A percentile compares a stretch with the other conserved stretches of the same genome.
phyloP scores from a whole-genome alignment of 2,888 invertebrate genomes.

The Caenorhabditis sp. region DNA sequence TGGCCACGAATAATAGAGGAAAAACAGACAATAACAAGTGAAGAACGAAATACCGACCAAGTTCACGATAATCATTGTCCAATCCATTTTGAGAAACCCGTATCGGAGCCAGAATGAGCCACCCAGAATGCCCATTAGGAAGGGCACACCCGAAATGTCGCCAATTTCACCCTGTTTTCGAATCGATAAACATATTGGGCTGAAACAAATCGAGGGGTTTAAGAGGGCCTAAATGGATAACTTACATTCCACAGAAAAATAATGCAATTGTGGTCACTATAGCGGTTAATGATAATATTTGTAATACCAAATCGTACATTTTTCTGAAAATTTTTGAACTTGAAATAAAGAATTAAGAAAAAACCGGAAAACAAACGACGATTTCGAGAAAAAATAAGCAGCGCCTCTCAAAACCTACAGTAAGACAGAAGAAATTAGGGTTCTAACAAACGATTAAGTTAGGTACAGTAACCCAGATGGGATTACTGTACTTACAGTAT shows the following conservation, averaged over 20 bases:
- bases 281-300: background rate
- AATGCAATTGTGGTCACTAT: conserved; percentile 81
- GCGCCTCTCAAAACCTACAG: background rate
- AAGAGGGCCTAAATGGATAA: background rate
- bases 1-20: conserved; percentile 80
- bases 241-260: conserved; percentile 78
- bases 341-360: background rate
- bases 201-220: conserved; percentile 20
- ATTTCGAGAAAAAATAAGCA: background rate
- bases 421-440: too few relatives aligned
- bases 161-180: conserved; percentile 50
- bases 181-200: conserved; percentile 65
- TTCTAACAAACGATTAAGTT: too few relatives aligned
- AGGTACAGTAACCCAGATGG: too few relatives aligned
- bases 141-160: conserved; percentile 66
- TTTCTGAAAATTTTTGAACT: background rate
- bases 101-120: conserved; percentile 84
- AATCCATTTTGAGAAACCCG: conserved; percentile 80
- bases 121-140: conserved; percentile 73
- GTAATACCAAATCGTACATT: background rate
- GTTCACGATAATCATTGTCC: conserved; percentile 82
- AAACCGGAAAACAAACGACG: background rate
- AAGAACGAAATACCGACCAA: conserved; percentile 80
- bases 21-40: conserved; percentile 79
- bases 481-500: too few relatives aligned